Evolutionary conservation across 35 echinoderm and acorn worm species (phyloP).

Genomic region (Apostichopus parvimensis): DNA sequence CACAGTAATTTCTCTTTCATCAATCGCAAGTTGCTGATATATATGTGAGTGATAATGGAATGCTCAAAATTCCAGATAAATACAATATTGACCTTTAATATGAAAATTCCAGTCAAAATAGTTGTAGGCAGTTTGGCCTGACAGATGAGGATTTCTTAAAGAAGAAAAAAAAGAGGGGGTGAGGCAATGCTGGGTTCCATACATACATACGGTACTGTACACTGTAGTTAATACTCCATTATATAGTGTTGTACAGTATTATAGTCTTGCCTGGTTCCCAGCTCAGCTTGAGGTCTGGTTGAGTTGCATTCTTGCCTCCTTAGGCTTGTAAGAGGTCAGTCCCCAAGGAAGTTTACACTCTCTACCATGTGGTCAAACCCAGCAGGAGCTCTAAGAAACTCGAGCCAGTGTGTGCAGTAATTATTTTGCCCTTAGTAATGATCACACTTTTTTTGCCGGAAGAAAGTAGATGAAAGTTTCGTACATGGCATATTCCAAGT

Average conservation of each 20-base stretch:
- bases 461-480: background rate
- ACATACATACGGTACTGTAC: no score
- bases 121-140: no score
- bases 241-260: background rate
- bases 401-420: background rate
- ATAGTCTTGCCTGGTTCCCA: background rate
- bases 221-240: background rate
- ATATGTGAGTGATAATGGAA: no score
- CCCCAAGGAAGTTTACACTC: background rate
- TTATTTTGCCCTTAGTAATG: background rate
- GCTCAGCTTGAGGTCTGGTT: background rate
- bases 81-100: no score
- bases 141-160: no score
- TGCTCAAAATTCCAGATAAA: no score
- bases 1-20: no score
- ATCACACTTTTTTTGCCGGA: background rate
- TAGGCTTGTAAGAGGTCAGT: background rate
- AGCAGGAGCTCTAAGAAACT: background rate
- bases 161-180: no score
- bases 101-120: no score
- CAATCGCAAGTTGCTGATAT: no score
- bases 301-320: slow-evolving; percentile 2
- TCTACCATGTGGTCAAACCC: background rate
- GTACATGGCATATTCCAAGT: background rate
- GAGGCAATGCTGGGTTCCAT: no score